Conservation (phyloP, 2,888 invertebrate species). For the Cryptocheilus praepositus region DNA sequence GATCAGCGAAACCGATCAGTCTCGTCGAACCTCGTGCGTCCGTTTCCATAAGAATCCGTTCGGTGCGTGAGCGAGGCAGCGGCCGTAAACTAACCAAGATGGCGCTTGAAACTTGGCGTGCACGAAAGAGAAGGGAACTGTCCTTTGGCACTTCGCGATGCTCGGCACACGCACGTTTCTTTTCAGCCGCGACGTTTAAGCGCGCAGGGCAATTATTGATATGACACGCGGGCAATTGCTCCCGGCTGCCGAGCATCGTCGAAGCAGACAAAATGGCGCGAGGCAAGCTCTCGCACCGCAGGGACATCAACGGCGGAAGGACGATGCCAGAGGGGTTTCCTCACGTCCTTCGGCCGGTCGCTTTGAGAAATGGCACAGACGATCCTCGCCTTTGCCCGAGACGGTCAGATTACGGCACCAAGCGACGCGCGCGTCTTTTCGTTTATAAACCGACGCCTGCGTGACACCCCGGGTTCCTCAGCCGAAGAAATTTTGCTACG, state of each 20-base stretch:
- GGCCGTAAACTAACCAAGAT: conserved; percentile 39
- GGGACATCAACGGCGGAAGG: conserved; percentile 18
- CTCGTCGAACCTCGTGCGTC: too few species aligned
- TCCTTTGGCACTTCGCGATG: conserved; percentile 8
- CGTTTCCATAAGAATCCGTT: too few species aligned
- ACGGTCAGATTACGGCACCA: neutral
- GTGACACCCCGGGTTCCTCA: too few species aligned
- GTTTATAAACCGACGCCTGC: too few species aligned
- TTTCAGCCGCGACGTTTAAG: too few species aligned
- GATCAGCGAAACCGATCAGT: too few species aligned
- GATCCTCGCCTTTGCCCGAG: conserved; percentile 10
- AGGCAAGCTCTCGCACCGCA: conserved; percentile 13
- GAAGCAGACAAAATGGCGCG: neutral
- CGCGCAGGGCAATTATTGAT: too few species aligned
- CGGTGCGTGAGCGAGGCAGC: conserved; percentile 24
- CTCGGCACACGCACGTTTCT: conserved; percentile 17
- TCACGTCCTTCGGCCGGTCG: too few species aligned
- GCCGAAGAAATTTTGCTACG: too few species aligned
- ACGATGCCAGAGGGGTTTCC: too few species aligned
- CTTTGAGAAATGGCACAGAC: conserved; percentile 10
- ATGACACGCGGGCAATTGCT: too few species aligned
- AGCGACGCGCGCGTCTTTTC: too few species aligned
- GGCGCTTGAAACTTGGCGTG: conserved; percentile 36
- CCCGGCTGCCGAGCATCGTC: conserved; percentile 24
- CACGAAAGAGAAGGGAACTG: conserved; percentile 43